phyloP scores from a whole-genome alignment of 2,113 vertebrate genomes.

The Oplegnathus fasciatus region DNA sequence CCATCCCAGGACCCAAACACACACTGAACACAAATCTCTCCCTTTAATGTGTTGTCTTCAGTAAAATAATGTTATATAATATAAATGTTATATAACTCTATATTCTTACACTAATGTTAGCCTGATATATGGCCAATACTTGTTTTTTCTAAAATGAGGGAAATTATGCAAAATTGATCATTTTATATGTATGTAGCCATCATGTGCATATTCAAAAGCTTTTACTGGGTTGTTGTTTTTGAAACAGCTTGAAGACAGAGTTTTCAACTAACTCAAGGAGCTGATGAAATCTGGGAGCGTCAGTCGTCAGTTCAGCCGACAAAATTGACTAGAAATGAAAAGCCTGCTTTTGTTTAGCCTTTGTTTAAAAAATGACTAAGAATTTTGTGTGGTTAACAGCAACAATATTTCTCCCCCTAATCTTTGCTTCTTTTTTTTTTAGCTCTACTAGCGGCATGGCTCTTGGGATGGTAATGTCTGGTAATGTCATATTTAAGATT shows the following conservation, averaged over 20 bases:
- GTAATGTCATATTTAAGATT: too few relatives aligned
- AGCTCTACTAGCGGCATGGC: too few relatives aligned
- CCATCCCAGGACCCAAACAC: conserved; percentile 47
- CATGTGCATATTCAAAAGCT: background rate
- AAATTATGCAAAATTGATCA: background rate
- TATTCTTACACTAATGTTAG: background rate
- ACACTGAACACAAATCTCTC: conserved; percentile 52
- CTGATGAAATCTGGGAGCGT: too few relatives aligned
- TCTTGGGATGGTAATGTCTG: too few relatives aligned
- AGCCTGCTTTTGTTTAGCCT: too few relatives aligned
- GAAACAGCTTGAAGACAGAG: background rate
- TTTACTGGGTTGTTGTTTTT: background rate
- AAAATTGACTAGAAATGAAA: too few relatives aligned
- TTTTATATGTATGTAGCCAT: background rate
- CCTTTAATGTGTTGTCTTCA: background rate
- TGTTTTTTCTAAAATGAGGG: background rate
- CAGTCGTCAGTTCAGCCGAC: too few relatives aligned
- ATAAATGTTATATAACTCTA: background rate
- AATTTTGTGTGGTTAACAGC: too few relatives aligned
- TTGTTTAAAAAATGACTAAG: too few relatives aligned
- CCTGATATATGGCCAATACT: background rate
- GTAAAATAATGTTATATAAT: background rate
- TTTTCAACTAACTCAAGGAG: background rate
- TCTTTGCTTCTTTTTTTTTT: too few relatives aligned
- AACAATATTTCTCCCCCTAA: too few relatives aligned